Percentiles rank a stretch among this genome's conserved stretches.
Conservation (phyloP, 1,140 invertebrate species). For the Psix sp. region DNA sequence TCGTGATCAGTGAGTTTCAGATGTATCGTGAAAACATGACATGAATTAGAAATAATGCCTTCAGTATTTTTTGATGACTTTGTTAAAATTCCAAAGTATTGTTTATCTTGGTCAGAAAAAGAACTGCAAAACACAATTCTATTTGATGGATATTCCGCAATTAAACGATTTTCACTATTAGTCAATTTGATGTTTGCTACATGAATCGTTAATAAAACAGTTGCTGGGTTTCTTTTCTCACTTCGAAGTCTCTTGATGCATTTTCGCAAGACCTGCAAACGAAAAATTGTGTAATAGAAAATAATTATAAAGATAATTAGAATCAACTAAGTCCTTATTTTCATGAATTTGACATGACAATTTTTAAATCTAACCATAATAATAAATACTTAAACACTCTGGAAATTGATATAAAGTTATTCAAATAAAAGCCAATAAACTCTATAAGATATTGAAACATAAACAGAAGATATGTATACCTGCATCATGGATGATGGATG, state of each 20-base stretch:
- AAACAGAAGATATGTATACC: constrained; percentile 51
- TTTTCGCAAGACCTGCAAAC: constrained; percentile 80
- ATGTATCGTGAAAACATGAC: constrained; percentile 96
- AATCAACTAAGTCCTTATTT: no score
- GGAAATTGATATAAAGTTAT: no score
- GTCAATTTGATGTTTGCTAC: constrained; percentile 87
- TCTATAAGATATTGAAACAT: no score
- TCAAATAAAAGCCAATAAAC: constrained; percentile 4
- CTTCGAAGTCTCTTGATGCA: constrained; percentile 92
- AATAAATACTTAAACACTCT: no score
- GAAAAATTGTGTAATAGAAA: background rate
- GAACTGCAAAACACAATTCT: constrained; percentile 93
- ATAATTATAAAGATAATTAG: background rate
- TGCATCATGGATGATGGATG: constrained; percentile 85
- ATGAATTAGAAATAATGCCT: constrained; percentile 88
- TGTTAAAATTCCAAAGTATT: constrained; percentile 95
- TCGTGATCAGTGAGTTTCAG: constrained; percentile 88
- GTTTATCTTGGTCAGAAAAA: constrained; percentile 91
- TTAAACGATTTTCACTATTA: constrained; percentile 81
- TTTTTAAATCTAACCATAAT: no score
- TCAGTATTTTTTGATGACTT: constrained; percentile 80
- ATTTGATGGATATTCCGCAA: constrained; percentile 91
- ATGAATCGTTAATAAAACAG: constrained; percentile 90
- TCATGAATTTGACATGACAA: no score
- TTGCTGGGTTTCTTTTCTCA: constrained; percentile 91